Percentiles rank a stretch among this genome's conserved stretches.
Conservation (phyloP, 2,113 vertebrate genomes). For the Rhabdomys dilectus region DNA sequence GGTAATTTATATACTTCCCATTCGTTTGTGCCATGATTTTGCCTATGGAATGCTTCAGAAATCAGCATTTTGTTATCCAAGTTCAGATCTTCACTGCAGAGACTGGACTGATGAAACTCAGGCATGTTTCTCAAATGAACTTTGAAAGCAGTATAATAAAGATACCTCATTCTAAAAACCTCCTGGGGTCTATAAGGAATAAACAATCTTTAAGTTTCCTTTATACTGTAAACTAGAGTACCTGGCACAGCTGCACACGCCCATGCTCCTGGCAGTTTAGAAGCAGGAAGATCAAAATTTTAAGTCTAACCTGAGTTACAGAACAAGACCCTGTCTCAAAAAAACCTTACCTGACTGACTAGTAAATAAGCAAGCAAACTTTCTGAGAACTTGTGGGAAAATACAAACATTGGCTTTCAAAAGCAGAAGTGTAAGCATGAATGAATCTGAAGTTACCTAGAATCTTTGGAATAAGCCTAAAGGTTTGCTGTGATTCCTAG, state of each 20-base stretch:
- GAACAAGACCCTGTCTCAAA: not conserved
- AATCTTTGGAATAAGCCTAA: not conserved
- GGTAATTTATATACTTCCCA: not conserved
- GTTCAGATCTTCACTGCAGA: not conserved
- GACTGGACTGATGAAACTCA: not conserved
- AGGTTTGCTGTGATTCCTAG: not conserved
- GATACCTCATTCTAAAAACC: not conserved
- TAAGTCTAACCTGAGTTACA: not conserved
- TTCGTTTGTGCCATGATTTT: slow-evolving; percentile 27
- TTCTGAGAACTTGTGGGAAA: not conserved
- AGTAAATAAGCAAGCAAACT: not conserved
- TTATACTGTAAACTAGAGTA: not conserved
- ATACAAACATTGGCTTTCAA: not conserved
- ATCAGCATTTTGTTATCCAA: slow-evolving; percentile 15
- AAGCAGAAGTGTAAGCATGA: not conserved
- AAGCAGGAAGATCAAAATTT: not conserved
- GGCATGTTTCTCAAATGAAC: not conserved
- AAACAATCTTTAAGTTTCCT: not conserved
- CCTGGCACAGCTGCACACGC: not conserved
- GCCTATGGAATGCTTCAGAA: slow-evolving; percentile 32
- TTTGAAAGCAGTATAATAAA: slow-evolving; percentile 28
- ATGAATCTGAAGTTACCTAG: not conserved
- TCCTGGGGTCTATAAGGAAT: not conserved
- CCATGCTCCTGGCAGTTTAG: not conserved
- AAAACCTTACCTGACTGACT: not conserved